Percentiles rank a stretch among this genome's conserved stretches.
Conservation (phyloP, 2,113 vertebrate genomes). For the Chrysemys picta region DNA sequence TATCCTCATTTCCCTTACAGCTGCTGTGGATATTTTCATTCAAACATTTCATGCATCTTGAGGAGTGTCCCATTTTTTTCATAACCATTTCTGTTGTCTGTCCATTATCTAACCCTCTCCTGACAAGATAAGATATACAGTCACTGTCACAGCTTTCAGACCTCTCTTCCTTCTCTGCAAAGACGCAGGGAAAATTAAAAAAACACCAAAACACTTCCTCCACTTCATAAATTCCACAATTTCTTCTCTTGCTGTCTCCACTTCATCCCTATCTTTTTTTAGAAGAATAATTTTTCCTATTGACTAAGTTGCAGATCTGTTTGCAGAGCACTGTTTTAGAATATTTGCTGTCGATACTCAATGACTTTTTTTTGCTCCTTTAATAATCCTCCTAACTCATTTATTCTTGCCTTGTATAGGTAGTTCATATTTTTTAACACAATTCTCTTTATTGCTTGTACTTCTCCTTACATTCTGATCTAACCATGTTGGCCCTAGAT, state of each 20-base stretch:
- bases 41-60: conserved; percentile 26
- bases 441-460: conserved; percentile 67
- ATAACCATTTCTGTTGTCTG: neutral
- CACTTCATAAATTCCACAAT: conserved; percentile 15
- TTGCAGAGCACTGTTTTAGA: neutral
- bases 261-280: conserved; percentile 41
- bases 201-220: neutral
- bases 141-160: neutral
- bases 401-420: conserved; percentile 17
- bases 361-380: conserved; percentile 56
- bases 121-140: neutral
- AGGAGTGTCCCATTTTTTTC: neutral
- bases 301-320: conserved; percentile 27
- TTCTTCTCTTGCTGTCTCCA: conserved; percentile 44
- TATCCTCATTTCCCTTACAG: neutral
- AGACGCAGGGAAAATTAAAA: conserved; percentile 14
- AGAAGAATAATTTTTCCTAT: neutral
- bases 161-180: neutral
- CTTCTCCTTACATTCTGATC: conserved; percentile 55
- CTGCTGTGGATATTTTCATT: conserved; percentile 8
- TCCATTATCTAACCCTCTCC: conserved; percentile 1
- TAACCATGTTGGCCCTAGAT: conserved; percentile 19
- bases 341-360: conserved; percentile 19
- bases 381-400: conserved; percentile 66
- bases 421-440: conserved; percentile 66